Conservation (phyloP, 2,113 vertebrate genomes). For the Malurus alboscapulatus region DNA sequence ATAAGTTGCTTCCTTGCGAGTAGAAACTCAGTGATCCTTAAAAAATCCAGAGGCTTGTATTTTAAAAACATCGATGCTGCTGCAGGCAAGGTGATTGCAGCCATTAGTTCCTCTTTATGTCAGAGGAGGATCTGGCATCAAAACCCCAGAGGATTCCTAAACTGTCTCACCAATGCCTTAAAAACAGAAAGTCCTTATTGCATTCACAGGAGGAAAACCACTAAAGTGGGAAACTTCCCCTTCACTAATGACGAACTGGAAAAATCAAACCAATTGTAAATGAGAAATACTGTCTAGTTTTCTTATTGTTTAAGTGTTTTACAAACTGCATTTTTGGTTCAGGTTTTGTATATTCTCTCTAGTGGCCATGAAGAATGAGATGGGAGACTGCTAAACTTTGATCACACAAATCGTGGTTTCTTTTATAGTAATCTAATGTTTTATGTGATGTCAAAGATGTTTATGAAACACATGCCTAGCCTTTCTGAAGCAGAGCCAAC, state of each 20-base stretch:
- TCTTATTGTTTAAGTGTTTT: neutral
- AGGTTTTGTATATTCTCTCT: neutral
- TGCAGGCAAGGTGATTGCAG: slow-evolving; percentile 68
- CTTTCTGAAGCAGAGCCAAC: neutral
- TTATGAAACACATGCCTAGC: neutral
- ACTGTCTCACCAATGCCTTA: slow-evolving; percentile 42
- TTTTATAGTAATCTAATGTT: neutral
- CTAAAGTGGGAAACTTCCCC: slow-evolving; percentile 14
- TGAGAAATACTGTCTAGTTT: neutral
- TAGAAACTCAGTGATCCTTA: slow-evolving; percentile 55
- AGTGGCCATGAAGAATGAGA: neutral
- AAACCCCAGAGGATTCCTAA: slow-evolving; percentile 55
- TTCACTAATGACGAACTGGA: slow-evolving; percentile 6
- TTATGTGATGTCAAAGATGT: neutral
- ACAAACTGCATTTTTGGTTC: neutral
- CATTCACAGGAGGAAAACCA: slow-evolving; percentile 27
- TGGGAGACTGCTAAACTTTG: neutral
- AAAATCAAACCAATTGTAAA: slow-evolving; percentile 9
- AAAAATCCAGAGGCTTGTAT: slow-evolving; percentile 56
- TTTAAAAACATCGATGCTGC: slow-evolving; percentile 61
- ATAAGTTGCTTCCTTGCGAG: slow-evolving; percentile 60
- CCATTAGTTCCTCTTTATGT: slow-evolving; percentile 67
- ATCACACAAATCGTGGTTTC: neutral
- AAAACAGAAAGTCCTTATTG: slow-evolving; percentile 4
- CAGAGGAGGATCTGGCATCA: slow-evolving; percentile 41